Percentiles rank a stretch among this genome's conserved stretches.
Conservation (phyloP, 2,113 vertebrate species). For the Motacilla alba region DNA sequence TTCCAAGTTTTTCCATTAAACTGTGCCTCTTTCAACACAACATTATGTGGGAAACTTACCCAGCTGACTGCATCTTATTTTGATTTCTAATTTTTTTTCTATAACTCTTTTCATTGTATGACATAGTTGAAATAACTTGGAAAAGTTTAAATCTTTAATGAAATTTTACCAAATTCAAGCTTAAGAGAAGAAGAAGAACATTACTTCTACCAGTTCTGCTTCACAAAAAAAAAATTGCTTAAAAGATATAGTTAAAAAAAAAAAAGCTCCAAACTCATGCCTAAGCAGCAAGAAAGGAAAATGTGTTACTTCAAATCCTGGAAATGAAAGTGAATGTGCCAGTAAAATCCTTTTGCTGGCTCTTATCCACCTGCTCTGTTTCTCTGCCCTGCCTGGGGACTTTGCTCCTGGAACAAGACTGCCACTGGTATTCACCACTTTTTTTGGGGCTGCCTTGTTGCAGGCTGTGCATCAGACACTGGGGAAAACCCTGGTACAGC, state of each 20-base stretch:
- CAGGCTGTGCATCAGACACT: background rate
- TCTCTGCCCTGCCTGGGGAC: background rate
- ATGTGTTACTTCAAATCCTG: background rate
- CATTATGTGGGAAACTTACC: background rate
- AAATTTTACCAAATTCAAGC: background rate
- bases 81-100: background rate
- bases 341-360: background rate
- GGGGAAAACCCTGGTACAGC: background rate
- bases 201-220: background rate
- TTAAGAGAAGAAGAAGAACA: background rate
- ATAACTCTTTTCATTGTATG: background rate
- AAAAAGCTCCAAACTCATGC: background rate
- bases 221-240: background rate
- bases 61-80: background rate
- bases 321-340: background rate
- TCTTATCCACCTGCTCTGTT: background rate
- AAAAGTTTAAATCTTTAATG: background rate
- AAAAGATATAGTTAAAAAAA: background rate
- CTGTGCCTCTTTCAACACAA: background rate
- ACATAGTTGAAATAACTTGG: background rate
- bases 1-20: background rate
- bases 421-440: background rate
- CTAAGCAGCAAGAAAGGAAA: background rate
- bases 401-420: background rate
- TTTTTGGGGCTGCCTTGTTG: background rate